Base-by-base conservation (phyloP, 1,140 invertebrate genomes). In the Calycopis cecrops region DNA sequence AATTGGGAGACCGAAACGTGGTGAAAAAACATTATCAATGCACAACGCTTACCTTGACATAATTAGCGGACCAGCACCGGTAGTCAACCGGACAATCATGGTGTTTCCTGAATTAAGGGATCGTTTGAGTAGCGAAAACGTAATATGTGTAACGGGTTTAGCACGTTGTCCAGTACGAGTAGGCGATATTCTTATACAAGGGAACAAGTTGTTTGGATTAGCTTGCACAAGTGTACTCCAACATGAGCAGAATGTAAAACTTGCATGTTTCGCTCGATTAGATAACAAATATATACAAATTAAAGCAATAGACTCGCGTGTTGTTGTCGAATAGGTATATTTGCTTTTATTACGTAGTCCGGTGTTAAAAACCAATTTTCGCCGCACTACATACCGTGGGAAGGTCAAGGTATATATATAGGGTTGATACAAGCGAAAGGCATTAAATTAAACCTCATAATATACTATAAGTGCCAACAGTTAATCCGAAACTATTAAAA, bases 121-220 rank as follows among this genome's bases (percentile, higher is more conserved):
- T 38, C 4, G 9, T 63, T 52, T 71, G 21, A 65, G 71, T 49
- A 52, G 44, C 35, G 60, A 69, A 48, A 65, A 61, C 34, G 68
- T 70, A n/a, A 71, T 85, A 35, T 79, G 77, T 38, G 76, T 77
- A 8, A 67, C 70, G 60, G 67, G 69, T 47, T n/a, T 76, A 4
- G 59, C 61, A 6, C 65, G 63, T 8, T 85, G 82, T 59, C 74
- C 77, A 4, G 69, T 84, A 1, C 62, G 63, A 1, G 75, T 71
- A 17, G 76, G 83, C 34, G 83, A 86, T 55, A 58, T 86, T 3
- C 60, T 86, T 35, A 47, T 80, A 7, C 80, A 84, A 47, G 57
- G 55, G 1, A 71, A 60, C 1, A 53, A 53, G 7, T 33, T 86
- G 21, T 68, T 64, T 35, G 83, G 83, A 6, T 38, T 86, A 40